Evolutionary conservation across 2,888 invertebrate species (phyloP), one percentile per base, ranked within the genome.

Genomic region (Acanthosoma haemorrhoidale): DNA sequence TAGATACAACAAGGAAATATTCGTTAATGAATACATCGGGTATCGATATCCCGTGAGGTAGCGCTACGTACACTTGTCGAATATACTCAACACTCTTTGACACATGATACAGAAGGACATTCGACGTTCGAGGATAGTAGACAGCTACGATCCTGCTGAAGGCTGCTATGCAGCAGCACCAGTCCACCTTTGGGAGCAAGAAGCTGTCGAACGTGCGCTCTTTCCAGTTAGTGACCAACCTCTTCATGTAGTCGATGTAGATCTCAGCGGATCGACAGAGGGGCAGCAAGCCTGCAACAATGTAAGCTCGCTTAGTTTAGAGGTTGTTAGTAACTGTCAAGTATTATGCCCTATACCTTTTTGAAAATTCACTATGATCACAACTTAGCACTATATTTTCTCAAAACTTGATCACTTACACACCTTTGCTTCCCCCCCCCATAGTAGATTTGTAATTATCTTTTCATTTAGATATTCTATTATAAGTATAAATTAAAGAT

Each of bases 121-220:
- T 41, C 21, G 67, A 29, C 13, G 51, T 25, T 9, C 67, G 36
- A 2, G 67, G 67, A 36, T 67, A 67, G 21, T 67, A 67, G 13
- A 67, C 51, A 31, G 67, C 67, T 1, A 67, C 13, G 11, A 9
- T 29, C 13, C 31, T 41, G 2, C 43, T 25, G 36, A 13, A 15
- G 18, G 51, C 36, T 18, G 67, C 67, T 16, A 67, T 67, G 36
- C 67, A 67, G 32, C 67, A 67, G 21, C 18, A 67, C 67, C 67
- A 67, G 9, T 67, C 67, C 11, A 51, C 43, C 8, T 67, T 67
- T n/a, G 18, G 51, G 3, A 67, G 57, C 57, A 25, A 32, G 16
- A 15, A 51, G 31, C 57, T 67, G 3, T 51, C 9, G 8, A 6
- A 67, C 1, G 18, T 4, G 25, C 32, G 13, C 32, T 36, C 16